A percentile compares a stretch with the other conserved stretches of the same genome.
Evolutionary conservation across 2,888 invertebrate genomes (phyloP).

Genomic region (Labia minor): DNA sequence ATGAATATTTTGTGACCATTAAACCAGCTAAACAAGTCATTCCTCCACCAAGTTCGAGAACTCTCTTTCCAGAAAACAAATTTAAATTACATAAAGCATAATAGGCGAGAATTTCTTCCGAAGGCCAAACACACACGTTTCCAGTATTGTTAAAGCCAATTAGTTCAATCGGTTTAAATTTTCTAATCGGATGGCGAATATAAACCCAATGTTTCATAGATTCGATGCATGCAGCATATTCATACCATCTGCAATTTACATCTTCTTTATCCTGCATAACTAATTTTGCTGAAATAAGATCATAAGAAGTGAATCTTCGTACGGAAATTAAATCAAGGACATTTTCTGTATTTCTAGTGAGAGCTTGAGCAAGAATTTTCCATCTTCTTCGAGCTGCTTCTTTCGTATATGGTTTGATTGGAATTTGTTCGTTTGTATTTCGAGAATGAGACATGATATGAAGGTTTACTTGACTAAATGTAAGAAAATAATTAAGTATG

Average conservation of each 20-base stretch:
- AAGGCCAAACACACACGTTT: constrained; percentile 70
- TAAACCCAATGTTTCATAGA: constrained; percentile 43
- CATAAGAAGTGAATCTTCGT: constrained; percentile 48
- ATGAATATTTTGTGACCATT: constrained; percentile 55
- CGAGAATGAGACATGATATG: constrained; percentile 21
- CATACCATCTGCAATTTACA: constrained; percentile 42
- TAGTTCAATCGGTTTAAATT: constrained; percentile 56
- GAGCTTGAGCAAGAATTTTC: constrained; percentile 56
- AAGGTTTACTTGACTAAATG: background rate
- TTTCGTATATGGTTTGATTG: constrained; percentile 32
- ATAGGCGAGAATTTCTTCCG: constrained; percentile 62
- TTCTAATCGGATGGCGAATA: constrained; percentile 48
- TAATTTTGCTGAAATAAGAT: constrained; percentile 39
- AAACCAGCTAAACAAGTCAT: constrained; percentile 75
- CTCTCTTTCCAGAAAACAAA: constrained; percentile 53
- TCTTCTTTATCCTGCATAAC: constrained; percentile 20
- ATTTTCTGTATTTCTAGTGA: constrained; percentile 30
- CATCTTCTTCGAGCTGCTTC: constrained; percentile 54
- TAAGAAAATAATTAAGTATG: background rate
- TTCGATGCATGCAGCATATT: constrained; percentile 45
- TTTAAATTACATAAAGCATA: constrained; percentile 52
- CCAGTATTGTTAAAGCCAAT: constrained; percentile 76
- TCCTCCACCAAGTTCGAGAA: constrained; percentile 72
- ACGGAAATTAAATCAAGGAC: constrained; percentile 44
- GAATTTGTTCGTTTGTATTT: constrained; percentile 20